These are phyloP conservation scores for Aplochiton taeniatus DNA, from an alignment of 2,797 vertebrate species.

Conservation along the genomic window DNA sequence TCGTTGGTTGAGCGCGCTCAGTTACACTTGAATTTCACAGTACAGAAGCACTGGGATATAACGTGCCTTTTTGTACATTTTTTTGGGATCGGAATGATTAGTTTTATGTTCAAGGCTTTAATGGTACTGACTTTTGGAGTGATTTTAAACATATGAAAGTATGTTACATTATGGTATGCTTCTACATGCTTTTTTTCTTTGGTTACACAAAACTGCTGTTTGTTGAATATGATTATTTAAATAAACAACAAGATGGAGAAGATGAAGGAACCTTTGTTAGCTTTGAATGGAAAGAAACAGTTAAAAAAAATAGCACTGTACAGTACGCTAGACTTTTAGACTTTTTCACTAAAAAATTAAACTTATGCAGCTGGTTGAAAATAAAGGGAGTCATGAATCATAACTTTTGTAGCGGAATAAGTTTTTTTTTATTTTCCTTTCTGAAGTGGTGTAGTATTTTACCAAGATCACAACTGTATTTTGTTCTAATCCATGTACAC, in stretches of 20 bases:
- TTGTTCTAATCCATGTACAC: constrained; percentile 94
- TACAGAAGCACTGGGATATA: constrained; percentile 99
- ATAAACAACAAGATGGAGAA: constrained; percentile 68
- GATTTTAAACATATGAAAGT: constrained; percentile 87
- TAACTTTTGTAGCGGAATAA: constrained; percentile 89
- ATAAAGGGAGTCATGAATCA: constrained; percentile 95
- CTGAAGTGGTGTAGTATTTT: constrained; percentile 88
- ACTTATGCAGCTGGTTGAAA: constrained; percentile 94
- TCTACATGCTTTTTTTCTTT: constrained; percentile 84
- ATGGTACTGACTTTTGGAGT: constrained; percentile 98
- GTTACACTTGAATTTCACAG: constrained; percentile 99
- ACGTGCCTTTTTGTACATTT: constrained; percentile 99
- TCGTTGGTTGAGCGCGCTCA: constrained; percentile 87
- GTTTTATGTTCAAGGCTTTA: constrained; percentile 99
- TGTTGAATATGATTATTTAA: constrained; percentile 83
- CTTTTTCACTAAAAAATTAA: constrained; percentile 86
- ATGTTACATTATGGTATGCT: constrained; percentile 91
- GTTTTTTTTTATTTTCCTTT: constrained; percentile 74
- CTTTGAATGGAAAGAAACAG: constrained; percentile 71
- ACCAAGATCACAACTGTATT: constrained; percentile 81
- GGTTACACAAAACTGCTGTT: constrained; percentile 89
- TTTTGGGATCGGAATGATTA: constrained; percentile 94
- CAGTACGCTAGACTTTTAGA: constrained; percentile 89
- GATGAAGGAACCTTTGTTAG: constrained; percentile 82
- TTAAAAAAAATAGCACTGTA: constrained; percentile 87